Evolutionary conservation across 1,140 invertebrate genomes (phyloP).

Genomic region (Microplitis mediator): DNA sequence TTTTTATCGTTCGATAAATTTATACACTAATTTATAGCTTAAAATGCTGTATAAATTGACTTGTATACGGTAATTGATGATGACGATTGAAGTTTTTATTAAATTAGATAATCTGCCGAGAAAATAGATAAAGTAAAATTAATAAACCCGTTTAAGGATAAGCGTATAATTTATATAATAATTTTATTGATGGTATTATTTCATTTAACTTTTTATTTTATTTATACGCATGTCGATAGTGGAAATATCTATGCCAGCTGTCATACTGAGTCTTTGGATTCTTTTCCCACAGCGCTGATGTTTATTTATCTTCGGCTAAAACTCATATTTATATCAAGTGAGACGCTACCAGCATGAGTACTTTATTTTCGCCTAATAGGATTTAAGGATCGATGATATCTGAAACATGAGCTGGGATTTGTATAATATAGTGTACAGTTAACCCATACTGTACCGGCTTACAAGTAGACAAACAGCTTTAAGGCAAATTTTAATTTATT

Average conservation of each 20-base stretch:
- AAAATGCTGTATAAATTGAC: neutral
- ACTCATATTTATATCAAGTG: neutral
- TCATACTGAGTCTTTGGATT: neutral
- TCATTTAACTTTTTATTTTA: neutral
- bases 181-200: neutral
- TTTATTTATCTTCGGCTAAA: neutral
- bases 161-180: slow-evolving; percentile 4
- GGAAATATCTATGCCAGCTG: neutral
- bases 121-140: neutral
- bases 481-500: neutral
- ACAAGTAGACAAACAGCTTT: neutral
- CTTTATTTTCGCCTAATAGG: slow-evolving; percentile 7
- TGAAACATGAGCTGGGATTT: slow-evolving; percentile 1
- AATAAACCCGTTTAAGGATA: slow-evolving; percentile 14
- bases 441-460: neutral
- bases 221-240: neutral
- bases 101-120: neutral
- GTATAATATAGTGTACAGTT: neutral
- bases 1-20: no score
- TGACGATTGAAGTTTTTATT: neutral
- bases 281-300: neutral
- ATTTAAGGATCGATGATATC: neutral
- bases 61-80: neutral
- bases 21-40: no score
- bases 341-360: neutral